Evolutionary conservation across 2,888 invertebrate genomes (phyloP).

Genomic region (Nasonia oneida): DNA sequence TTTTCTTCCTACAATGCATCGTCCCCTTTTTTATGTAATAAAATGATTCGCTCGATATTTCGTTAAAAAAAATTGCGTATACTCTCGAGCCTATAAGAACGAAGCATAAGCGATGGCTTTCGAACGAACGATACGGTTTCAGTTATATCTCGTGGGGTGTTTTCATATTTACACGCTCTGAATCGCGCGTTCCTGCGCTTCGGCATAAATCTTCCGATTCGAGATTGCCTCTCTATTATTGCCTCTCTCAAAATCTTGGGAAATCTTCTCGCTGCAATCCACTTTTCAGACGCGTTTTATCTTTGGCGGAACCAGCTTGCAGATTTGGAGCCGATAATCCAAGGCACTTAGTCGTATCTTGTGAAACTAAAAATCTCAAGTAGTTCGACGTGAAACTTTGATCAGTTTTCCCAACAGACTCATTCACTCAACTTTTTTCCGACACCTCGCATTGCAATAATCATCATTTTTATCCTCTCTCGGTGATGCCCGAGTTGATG

Average conservation of each 20-base stretch:
- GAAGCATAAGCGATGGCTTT: not conserved
- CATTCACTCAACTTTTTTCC: not conserved
- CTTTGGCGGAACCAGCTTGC: too few species aligned
- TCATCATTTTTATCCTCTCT: conserved; percentile 12
- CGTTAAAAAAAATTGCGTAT: too few species aligned
- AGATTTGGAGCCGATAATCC: too few species aligned
- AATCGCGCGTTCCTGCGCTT: conserved; percentile 31
- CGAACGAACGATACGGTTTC: conserved; percentile 1
- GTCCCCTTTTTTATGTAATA: not conserved
- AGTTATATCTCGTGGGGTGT: not conserved
- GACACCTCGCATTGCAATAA: not conserved
- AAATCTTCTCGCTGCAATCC: not conserved
- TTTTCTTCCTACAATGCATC: not conserved
- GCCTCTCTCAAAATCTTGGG: conserved; percentile 6
- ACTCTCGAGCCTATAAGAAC: not conserved
- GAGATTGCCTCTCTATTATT: not conserved
- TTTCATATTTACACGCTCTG: conserved; percentile 55
- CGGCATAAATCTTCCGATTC: conserved; percentile 32
- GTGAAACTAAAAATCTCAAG: not conserved
- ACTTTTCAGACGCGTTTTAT: too few species aligned
- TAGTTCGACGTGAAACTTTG: not conserved
- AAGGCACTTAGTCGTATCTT: too few species aligned
- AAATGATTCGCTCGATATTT: not conserved
- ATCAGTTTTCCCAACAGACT: not conserved
- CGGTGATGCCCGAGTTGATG: not conserved